Base-by-base conservation (phyloP, 2,113 vertebrate genomes). In the Oreochromis tanganicae region DNA sequence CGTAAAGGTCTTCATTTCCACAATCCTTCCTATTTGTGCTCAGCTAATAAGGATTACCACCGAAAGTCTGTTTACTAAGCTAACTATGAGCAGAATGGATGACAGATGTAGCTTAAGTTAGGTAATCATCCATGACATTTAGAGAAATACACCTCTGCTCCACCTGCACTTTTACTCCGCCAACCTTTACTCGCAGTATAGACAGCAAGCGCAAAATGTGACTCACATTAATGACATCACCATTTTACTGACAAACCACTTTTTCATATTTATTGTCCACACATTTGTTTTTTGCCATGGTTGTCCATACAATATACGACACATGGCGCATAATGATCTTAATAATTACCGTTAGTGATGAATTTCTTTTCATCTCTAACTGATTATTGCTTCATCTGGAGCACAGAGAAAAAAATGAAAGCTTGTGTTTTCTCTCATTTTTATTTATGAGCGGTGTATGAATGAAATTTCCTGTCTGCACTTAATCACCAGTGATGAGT, bases 41-140 rank as follows among this genome's bases (percentile, higher is more conserved):
- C 52, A 61, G 83, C 78, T 92, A 87, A 81, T 46, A n/a, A 19
- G 85, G 89, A 93, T 94, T 91, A 91, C 32, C 34, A 12, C 78
- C 4, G 16, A 87, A 84, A 88, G 75, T 88, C 87, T 61, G 59
- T 89, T 88, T 90, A 73, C 86, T 83, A 57, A 84, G 71, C 52
- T 88, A 89, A 85, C 87, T 83, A 80, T n/a, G 87, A 92, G 89
- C 89, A 91, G 88, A 82, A 80, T 54, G 85, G 85, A 36, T 57
- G 85, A 91, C 92, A 93, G 93, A 88, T 92, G 91, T 80, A 86
- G 61, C 66, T 50, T 86, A 83, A 85, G 50, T 87, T 85, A 54
- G 93, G 94, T 88, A 92, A 93, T 93, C 63, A 83, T 88, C 85
- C 13, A 41, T 91, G 85, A 88, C 85, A 89, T 91, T 93, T 86